Percentiles rank a stretch among this genome's conserved stretches.
Conservation (phyloP, 1,140 invertebrate genomes). For the Eumaeus atala region DNA sequence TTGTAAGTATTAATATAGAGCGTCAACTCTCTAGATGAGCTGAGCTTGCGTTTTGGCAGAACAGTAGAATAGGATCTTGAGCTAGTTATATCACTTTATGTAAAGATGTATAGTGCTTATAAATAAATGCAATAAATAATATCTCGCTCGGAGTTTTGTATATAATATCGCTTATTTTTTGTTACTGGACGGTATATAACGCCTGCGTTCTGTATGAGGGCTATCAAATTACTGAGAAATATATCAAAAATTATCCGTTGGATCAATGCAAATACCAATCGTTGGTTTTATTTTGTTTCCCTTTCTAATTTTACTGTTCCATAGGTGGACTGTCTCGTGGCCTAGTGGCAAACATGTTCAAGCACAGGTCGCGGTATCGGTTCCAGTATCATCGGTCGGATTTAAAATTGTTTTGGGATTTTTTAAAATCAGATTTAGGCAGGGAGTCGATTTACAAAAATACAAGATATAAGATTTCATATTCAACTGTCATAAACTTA, state of each 20-base stretch:
- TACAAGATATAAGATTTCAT: too few relatives aligned
- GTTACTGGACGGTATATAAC: slow-evolving; percentile 62
- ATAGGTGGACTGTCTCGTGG: not conserved
- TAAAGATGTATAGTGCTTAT: slow-evolving; percentile 71
- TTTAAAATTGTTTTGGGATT: too few relatives aligned
- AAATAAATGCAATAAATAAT: slow-evolving; percentile 51
- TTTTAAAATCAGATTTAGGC: too few relatives aligned
- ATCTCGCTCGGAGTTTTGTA: slow-evolving; percentile 53
- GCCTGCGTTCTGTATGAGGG: slow-evolving; percentile 64
- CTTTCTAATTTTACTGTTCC: not conserved
- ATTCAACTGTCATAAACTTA: too few relatives aligned
- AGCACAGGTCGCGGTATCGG: too few relatives aligned
- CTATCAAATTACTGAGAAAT: slow-evolving; percentile 54
- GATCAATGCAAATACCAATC: slow-evolving; percentile 63
- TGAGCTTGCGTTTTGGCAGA: slow-evolving; percentile 25
- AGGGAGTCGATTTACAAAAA: too few relatives aligned
- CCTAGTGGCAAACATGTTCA: too few relatives aligned
- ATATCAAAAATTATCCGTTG: slow-evolving; percentile 55
- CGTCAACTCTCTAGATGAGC: slow-evolving; percentile 18
- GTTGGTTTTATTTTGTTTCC: slow-evolving; percentile 51
- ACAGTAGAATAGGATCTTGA: slow-evolving; percentile 37
- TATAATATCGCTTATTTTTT: slow-evolving; percentile 60
- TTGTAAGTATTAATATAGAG: slow-evolving; percentile 25
- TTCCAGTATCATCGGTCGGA: too few relatives aligned
- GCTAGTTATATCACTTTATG: slow-evolving; percentile 55